These are phyloP conservation scores for Strongylocentrotus purpuratus DNA, from an alignment of 35 echinoderm and acorn worm species.

Conservation along the genomic window DNA sequence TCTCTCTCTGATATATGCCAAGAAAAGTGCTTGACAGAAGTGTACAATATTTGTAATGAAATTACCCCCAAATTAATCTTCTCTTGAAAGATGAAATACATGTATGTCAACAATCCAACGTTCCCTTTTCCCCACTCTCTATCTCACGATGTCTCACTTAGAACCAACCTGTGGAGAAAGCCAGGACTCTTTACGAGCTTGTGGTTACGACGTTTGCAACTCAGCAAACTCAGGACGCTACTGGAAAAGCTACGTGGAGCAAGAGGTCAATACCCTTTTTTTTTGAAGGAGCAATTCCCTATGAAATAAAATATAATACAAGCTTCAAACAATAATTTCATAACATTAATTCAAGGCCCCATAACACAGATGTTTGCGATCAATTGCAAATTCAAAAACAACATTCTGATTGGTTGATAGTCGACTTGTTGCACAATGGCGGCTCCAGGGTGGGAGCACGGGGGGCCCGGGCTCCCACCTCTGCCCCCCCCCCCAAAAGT, in stretches of 20 bases:
- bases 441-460: no score
- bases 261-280: constrained; percentile 78
- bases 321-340: no score
- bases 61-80: neutral
- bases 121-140: constrained; percentile 11
- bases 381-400: no score
- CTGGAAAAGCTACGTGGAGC: constrained; percentile 99
- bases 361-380: no score
- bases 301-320: neutral
- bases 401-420: no score
- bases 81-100: neutral
- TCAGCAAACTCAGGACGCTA: constrained; percentile 95
- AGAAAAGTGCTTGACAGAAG: neutral
- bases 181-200: constrained; percentile 83
- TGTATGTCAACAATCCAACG: neutral
- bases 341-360: no score
- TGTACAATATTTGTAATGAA: neutral
- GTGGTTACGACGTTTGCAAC: constrained; percentile 80
- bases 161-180: constrained; percentile 95
- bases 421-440: no score
- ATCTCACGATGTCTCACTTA: constrained; percentile 34
- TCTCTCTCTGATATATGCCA: neutral
- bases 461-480: no score
- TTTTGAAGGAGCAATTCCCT: neutral
- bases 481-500: no score